phyloP scores from a whole-genome alignment of 2,888 invertebrate species.

The Strigamia maritima region DNA sequence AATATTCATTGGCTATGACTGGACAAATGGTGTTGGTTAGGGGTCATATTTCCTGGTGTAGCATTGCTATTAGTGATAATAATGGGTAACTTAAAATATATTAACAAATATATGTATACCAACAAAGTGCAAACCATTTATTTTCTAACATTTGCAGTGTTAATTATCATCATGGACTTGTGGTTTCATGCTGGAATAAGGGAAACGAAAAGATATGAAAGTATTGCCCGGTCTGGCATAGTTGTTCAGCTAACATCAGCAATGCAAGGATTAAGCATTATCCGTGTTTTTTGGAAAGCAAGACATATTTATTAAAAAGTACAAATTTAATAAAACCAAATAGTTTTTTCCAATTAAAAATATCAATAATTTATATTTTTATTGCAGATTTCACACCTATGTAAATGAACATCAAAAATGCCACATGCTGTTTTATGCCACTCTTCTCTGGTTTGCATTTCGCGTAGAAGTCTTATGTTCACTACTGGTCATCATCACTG shows the following conservation, averaged over 20 bases:
- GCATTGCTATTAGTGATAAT: slow-evolving; percentile 40
- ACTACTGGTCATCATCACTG: slow-evolving; percentile 53
- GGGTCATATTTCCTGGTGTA: slow-evolving; percentile 66
- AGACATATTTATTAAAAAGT: slow-evolving; percentile 51
- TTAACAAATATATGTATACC: too few species aligned
- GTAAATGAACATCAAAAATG: slow-evolving; percentile 54
- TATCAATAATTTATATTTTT: not conserved
- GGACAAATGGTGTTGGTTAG: slow-evolving; percentile 65
- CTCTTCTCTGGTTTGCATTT: slow-evolving; percentile 55
- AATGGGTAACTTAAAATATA: slow-evolving; percentile 25
- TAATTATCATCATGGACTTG: slow-evolving; percentile 46
- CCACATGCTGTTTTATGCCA: slow-evolving; percentile 53
- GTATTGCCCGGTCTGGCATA: slow-evolving; percentile 56
- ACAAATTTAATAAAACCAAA: not conserved
- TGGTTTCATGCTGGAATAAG: slow-evolving; percentile 49
- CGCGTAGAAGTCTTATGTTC: slow-evolving; percentile 53
- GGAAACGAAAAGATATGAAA: slow-evolving; percentile 55
- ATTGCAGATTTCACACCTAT: slow-evolving; percentile 45
- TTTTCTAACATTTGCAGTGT: too few species aligned
- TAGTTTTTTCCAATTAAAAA: not conserved
- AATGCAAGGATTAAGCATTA: slow-evolving; percentile 56
- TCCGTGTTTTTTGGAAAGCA: slow-evolving; percentile 56
- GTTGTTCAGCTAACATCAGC: slow-evolving; percentile 57
- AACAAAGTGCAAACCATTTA: too few species aligned
- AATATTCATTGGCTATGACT: slow-evolving; percentile 29